phyloP scores from a whole-genome alignment of 2,113 vertebrate species.

The Tringa solitaria region DNA sequence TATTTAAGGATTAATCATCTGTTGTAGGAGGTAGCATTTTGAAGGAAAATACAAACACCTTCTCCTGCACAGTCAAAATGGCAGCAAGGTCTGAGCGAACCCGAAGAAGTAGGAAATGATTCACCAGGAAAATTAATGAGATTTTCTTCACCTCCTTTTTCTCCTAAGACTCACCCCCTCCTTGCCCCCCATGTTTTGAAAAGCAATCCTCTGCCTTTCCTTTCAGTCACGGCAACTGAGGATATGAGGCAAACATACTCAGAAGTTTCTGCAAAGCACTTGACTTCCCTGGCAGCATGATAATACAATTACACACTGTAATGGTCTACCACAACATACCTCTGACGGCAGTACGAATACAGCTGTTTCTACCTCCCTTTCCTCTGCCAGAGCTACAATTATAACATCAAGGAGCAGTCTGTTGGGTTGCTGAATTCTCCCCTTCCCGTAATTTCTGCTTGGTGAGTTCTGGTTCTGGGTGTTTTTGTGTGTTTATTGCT shows the following conservation, averaged over 20 bases:
- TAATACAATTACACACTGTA: conserved; percentile 39
- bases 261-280: background rate
- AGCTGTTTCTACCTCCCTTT: background rate
- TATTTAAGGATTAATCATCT: background rate
- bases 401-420: background rate
- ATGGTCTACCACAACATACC: background rate
- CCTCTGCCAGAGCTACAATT: background rate
- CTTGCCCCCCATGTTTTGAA: background rate
- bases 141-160: background rate
- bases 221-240: background rate
- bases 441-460: background rate
- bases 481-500: background rate
- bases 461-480: background rate
- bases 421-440: background rate
- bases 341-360: background rate
- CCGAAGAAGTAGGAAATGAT: background rate
- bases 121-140: background rate
- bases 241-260: background rate
- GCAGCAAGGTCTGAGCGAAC: background rate
- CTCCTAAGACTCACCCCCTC: background rate
- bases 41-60: background rate
- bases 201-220: background rate
- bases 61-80: background rate
- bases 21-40: background rate
- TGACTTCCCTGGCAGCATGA: conserved; percentile 10